Base-by-base conservation (phyloP, 2,113 vertebrate genomes). In the Petroica traversi region DNA sequence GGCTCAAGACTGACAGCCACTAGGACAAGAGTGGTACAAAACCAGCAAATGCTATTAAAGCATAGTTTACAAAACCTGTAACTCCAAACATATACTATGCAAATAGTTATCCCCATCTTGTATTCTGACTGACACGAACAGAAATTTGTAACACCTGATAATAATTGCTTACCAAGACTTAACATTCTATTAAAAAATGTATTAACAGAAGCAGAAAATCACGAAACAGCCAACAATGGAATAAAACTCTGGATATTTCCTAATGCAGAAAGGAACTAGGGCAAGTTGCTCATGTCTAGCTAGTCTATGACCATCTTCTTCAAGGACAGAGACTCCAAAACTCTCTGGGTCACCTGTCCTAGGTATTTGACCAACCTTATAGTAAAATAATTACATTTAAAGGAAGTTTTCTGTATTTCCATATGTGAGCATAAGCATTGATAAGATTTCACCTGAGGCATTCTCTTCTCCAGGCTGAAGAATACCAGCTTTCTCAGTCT, bases 251-350 rank as follows among this genome's bases (percentile, higher is more conserved):
- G 5, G 19, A 29, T 19, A 57, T 40, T 58, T 71, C 16, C 23
- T 28, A 57, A 54, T 7, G 7, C 9, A 63, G 33, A 0, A 0
- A 68, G 26, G 20, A 80, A 54, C 14, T 14, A 71, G 7, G 22
- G 2, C 11, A 72, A 43, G 33, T 22, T 64, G 25, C 26, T 75
- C 14, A 43, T 3, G 3, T 51, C 33, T 36, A 63, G 18, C 41
- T 25, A 57, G 38, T 24, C 8, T 49, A 29, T 34, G 5, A 74
- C 11, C 2, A 45, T 5, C 22, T 19, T 43, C 19, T 69, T 54
- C 24, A 79, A 76, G 10, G 38, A 69, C 0, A 64, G 23, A 74
- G 26, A 49, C 28, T 78, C 31, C 17, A 54, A n/a, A n/a, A 82
- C 10, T 63, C 38, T 55, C 34, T 24, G 8, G 8, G 12, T 75